Evolutionary conservation across 2,888 invertebrate species (phyloP).

Genomic region (Geophilus truncorum): DNA sequence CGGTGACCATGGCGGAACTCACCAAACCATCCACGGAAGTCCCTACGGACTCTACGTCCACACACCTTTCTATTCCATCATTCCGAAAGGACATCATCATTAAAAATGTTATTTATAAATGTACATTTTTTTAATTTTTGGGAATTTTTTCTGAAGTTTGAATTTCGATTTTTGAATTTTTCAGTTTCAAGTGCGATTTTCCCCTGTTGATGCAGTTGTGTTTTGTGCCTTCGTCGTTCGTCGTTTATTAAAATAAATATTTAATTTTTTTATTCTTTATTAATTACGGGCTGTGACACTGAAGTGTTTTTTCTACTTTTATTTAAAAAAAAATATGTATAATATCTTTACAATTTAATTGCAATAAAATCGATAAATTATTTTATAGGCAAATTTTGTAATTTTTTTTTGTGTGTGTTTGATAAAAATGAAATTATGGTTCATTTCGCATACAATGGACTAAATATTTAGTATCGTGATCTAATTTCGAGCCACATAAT

Average conservation of each 20-base stretch:
- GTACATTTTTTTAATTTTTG: background rate
- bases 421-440: too few species aligned
- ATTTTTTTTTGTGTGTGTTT: background rate
- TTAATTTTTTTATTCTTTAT: background rate
- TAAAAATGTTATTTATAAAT: background rate
- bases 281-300: background rate
- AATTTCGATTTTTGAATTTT: background rate
- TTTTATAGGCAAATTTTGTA: background rate
- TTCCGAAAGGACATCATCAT: background rate
- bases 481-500: background rate
- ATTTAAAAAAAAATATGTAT: too few species aligned
- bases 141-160: background rate
- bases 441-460: background rate
- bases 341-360: background rate
- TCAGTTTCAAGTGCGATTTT: background rate
- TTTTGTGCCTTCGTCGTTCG: background rate
- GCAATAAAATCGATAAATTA: background rate
- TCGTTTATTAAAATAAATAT: background rate
- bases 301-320: too few species aligned
- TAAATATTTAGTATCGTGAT: background rate
- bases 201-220: background rate
- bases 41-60: constrained; percentile 32
- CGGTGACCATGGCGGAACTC: constrained; percentile 29
- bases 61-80: constrained; percentile 27
- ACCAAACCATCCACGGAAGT: constrained; percentile 14